Conservation (phyloP, 1,140 invertebrate species). For the Atta cephalotes region DNA sequence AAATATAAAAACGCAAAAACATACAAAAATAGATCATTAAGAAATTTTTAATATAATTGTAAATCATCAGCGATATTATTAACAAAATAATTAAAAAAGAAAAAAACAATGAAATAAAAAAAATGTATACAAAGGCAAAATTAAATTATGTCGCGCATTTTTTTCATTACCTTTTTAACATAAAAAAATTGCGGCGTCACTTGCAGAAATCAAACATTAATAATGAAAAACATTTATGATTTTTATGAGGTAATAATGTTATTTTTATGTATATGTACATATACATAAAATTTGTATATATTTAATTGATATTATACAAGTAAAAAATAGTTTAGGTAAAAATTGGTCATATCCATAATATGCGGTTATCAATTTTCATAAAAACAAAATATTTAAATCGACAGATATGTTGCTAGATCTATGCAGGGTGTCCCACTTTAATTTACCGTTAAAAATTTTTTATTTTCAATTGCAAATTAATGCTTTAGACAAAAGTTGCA, state of each 20-base stretch:
- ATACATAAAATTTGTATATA: not conserved
- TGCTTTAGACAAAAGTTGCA: too few species aligned
- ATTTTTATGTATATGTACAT: not conserved
- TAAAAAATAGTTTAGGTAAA: not conserved
- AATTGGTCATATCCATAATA: not conserved
- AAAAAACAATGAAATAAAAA: slow-evolving; percentile 7
- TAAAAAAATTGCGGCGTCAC: not conserved
- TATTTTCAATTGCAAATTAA: too few species aligned
- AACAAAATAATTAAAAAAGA: not conserved
- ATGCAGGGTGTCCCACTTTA: too few species aligned
- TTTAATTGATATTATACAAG: not conserved
- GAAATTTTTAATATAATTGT: not conserved
- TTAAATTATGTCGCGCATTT: not conserved
- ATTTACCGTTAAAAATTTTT: too few species aligned
- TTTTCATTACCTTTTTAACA: slow-evolving; percentile 11
- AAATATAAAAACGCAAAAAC: not conserved
- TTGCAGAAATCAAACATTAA: not conserved
- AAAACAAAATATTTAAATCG: too few species aligned
- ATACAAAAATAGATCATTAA: not conserved
- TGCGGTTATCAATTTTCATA: not conserved
- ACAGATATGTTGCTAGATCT: too few species aligned
- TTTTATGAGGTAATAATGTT: not conserved
- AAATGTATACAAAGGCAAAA: not conserved
- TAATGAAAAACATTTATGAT: slow-evolving; percentile 34
- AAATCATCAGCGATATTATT: not conserved